Percentiles rank a stretch among this genome's conserved stretches.
These are phyloP conservation scores for Apodemus sylvaticus DNA, from an alignment of 2,113 vertebrate genomes.

Conservation along the genomic window DNA sequence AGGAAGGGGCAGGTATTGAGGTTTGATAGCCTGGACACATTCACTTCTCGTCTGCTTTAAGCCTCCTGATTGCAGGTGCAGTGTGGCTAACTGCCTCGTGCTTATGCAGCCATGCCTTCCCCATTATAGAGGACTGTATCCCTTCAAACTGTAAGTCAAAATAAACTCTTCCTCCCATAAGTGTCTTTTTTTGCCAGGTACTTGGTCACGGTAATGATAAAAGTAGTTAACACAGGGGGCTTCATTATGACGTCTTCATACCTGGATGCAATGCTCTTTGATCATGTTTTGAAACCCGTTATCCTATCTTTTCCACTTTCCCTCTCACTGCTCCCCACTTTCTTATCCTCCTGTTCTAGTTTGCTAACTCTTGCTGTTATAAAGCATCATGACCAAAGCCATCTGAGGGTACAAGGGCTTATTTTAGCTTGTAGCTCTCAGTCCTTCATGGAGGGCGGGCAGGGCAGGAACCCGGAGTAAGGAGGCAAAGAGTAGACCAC, in stretches of 20 bases:
- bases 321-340: too few relatives aligned
- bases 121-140: neutral
- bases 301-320: neutral
- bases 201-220: neutral
- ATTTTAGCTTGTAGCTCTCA: neutral
- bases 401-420: neutral
- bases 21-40: neutral
- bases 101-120: neutral
- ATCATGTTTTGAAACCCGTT: neutral
- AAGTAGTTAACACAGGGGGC: neutral
- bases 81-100: neutral
- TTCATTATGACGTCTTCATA: too few relatives aligned
- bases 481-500: neutral
- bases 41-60: neutral
- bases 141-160: neutral
- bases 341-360: neutral
- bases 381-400: neutral
- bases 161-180: neutral
- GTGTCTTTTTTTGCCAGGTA: neutral
- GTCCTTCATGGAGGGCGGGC: neutral
- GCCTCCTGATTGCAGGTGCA: neutral
- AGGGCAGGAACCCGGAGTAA: neutral
- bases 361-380: neutral
- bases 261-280: neutral
- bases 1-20: neutral